Evolutionary conservation across 2,888 invertebrate species (phyloP).

Genomic region (Zygogramma bicolorata): DNA sequence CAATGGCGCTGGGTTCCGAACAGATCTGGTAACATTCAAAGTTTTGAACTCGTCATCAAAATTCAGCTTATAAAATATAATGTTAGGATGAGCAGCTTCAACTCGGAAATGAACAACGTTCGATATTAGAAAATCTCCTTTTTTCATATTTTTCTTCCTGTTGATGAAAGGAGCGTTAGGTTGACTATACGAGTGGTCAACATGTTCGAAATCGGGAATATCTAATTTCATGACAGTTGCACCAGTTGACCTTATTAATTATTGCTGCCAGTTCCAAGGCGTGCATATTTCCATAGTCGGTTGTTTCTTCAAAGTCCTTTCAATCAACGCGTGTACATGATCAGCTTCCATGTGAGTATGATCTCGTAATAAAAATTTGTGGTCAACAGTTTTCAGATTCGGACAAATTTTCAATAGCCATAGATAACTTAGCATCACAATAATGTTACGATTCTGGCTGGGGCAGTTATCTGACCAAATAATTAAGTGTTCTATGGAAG

Average conservation of each 20-base stretch:
- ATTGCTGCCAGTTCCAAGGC: constrained; percentile 7
- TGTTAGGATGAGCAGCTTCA: not conserved
- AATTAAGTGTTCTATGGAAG: constrained; percentile 4
- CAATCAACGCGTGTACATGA: constrained; percentile 24
- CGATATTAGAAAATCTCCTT: constrained; percentile 2
- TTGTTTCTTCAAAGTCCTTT: constrained; percentile 22
- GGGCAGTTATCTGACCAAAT: constrained; percentile 31
- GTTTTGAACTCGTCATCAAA: not conserved
- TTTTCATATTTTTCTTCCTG: constrained; percentile 7
- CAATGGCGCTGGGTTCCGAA: constrained; percentile 1
- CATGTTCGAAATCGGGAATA: constrained; percentile 7
- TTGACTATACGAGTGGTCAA: not conserved
- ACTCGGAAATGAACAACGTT: not conserved
- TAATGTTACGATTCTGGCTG: constrained; percentile 25
- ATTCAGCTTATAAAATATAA: not conserved
- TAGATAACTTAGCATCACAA: constrained; percentile 11
- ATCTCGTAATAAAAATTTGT: constrained; percentile 25
- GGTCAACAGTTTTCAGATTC: constrained; percentile 7
- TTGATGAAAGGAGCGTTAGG: not conserved
- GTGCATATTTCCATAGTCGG: constrained; percentile 12
- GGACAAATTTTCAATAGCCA: not conserved
- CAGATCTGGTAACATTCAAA: constrained; percentile 3
- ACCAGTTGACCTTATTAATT: constrained; percentile 10
- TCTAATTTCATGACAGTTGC: constrained; percentile 10
- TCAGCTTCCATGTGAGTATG: constrained; percentile 1